A percentile compares a stretch with the other conserved stretches of the same genome.
Conservation (phyloP, 2,797 vertebrate species). For the Karalla daura region DNA sequence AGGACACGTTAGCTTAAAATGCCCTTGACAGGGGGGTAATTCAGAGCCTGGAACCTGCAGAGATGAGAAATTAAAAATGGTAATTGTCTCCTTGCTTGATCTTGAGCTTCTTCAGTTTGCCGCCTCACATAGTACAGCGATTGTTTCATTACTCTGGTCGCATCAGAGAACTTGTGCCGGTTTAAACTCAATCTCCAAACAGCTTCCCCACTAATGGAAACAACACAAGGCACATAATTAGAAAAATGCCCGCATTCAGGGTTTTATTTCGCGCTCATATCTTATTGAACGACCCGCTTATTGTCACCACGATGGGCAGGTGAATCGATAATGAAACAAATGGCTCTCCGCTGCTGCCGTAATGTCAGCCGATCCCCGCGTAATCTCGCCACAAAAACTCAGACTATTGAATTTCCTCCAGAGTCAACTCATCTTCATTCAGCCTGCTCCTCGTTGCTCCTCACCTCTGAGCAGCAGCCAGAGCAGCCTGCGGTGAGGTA, state of each 20-base stretch:
- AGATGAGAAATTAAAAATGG: conserved; percentile 2
- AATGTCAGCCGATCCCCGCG: neutral
- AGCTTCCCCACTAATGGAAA: too few relatives aligned
- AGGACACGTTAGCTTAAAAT: conserved; percentile 2
- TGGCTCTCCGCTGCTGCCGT: neutral
- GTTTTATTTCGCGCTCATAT: neutral
- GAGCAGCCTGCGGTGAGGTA: conserved; percentile 41
- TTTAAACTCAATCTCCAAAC: too few relatives aligned
- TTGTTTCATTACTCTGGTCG: neutral
- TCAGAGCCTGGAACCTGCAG: neutral
- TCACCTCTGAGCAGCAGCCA: conserved; percentile 33
- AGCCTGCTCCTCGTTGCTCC: neutral
- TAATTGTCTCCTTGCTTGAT: conserved; percentile 6
- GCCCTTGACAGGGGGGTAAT: conserved; percentile 10
- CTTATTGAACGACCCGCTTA: neutral
- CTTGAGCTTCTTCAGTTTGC: neutral
- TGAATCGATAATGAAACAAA: neutral
- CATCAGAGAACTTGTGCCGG: too few relatives aligned
- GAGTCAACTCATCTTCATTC: conserved; percentile 1
- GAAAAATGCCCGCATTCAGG: too few relatives aligned
- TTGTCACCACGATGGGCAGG: neutral
- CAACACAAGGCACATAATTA: too few relatives aligned
- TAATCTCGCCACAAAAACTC: neutral
- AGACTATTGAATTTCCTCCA: neutral
- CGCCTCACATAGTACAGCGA: too few relatives aligned